phyloP scores from a whole-genome alignment of 2,113 vertebrate genomes.

The Polyodon spathula region DNA sequence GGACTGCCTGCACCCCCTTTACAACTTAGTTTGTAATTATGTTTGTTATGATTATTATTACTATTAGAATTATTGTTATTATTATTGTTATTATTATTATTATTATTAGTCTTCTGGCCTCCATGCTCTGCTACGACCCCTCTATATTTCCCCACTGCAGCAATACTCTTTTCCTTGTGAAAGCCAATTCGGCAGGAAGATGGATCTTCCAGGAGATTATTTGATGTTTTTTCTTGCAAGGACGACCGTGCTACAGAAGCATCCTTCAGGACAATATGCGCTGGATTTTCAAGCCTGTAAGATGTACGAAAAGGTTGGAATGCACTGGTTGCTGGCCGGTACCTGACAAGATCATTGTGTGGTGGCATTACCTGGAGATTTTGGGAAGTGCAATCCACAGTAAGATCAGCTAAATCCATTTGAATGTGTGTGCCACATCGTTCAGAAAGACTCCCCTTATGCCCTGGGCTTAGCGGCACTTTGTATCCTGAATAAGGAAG shows the following conservation, averaged over 20 bases:
- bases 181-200: background rate
- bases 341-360: constrained; percentile 22
- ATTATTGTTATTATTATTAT: constrained; percentile 27
- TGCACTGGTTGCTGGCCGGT: constrained; percentile 25
- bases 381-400: constrained; percentile 28
- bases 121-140: background rate
- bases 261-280: constrained; percentile 1
- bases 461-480: constrained; percentile 33
- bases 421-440: constrained; percentile 24
- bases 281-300: constrained; percentile 12
- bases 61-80: too few species aligned
- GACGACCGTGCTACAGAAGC: background rate
- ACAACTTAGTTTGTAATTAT: background rate
- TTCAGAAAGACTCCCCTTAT: constrained; percentile 25
- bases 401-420: constrained; percentile 24
- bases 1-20: constrained; percentile 19
- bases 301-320: constrained; percentile 36
- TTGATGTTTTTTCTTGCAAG: background rate
- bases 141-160: background rate
- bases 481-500: constrained; percentile 39
- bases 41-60: too few species aligned
- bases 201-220: background rate
- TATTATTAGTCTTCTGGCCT: constrained; percentile 14
- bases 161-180: background rate
- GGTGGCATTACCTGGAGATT: constrained; percentile 25